Percentiles rank a stretch among this genome's conserved stretches.
phyloP scores from a whole-genome alignment of 1,140 invertebrate genomes.

The Heliconius eleuchia region DNA sequence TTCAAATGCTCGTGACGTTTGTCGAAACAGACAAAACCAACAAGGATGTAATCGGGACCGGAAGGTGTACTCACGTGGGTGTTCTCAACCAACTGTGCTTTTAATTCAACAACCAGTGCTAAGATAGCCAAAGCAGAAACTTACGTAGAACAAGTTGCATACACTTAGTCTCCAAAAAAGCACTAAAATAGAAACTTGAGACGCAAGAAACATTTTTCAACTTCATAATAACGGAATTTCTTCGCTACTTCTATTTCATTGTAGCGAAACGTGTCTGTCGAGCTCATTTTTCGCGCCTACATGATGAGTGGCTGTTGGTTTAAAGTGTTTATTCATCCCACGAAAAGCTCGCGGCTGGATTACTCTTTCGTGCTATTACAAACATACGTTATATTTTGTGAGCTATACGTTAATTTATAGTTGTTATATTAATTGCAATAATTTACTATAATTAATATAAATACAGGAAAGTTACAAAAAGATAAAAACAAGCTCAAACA shows the following conservation, averaged over 20 bases:
- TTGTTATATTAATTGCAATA: neutral
- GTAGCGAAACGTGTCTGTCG: conserved; percentile 37
- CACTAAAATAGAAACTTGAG: conserved; percentile 7
- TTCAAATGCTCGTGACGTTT: conserved; percentile 45
- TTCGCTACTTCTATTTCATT: conserved; percentile 24
- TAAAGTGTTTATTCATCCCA: conserved; percentile 44
- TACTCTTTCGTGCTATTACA: conserved; percentile 36
- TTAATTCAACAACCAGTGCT: conserved; percentile 28
- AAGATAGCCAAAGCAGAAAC: conserved; percentile 42
- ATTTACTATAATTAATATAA: neutral
- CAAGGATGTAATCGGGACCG: conserved; percentile 66
- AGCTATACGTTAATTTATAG: neutral
- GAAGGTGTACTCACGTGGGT: conserved; percentile 70
- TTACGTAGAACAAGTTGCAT: neutral
- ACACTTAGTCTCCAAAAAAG: neutral
- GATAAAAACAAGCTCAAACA: neutral
- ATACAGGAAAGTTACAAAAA: neutral
- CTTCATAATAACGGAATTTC: conserved; percentile 28
- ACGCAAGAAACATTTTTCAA: neutral
- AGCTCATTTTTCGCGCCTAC: conserved; percentile 45
- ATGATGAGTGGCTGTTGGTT: conserved; percentile 39
- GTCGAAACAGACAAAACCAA: conserved; percentile 65
- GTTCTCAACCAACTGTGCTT: conserved; percentile 60
- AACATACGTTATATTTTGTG: conserved; percentile 22
- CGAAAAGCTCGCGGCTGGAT: conserved; percentile 41